Percentiles rank a stretch among this genome's conserved stretches.
Evolutionary conservation across 53 echinoderm and acorn worm species (phyloP).

Genomic region (Holothuria scabra): DNA sequence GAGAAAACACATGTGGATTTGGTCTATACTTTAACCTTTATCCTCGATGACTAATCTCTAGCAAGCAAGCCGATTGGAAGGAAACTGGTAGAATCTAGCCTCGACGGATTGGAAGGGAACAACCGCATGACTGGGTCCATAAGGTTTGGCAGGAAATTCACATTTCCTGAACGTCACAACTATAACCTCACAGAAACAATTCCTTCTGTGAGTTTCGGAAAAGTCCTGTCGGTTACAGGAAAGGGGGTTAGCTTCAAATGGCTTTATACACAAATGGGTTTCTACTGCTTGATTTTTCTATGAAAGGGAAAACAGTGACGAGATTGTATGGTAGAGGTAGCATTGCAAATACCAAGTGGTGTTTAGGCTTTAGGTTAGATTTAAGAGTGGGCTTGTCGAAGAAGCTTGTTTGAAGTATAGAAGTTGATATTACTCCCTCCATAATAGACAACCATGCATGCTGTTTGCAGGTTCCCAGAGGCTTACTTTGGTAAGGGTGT

Average conservation of each 20-base stretch:
- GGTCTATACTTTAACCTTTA: no score
- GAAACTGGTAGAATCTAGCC: constrained; percentile 26
- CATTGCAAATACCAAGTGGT: no score
- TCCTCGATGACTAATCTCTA: no score
- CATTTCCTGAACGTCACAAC: constrained; percentile 52
- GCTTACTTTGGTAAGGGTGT: constrained; percentile 18
- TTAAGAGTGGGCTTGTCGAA: no score
- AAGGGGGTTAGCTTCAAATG: not conserved
- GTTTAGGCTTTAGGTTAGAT: no score
- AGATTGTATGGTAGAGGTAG: no score
- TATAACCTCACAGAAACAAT: not conserved
- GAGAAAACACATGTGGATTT: no score
- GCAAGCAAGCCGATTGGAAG: constrained; percentile 21
- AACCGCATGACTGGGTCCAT: not conserved
- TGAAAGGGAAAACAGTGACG: no score
- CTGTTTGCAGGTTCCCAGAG: constrained; percentile 36
- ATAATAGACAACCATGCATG: constrained; percentile 15
- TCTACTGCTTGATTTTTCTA: no score
- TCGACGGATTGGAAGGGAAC: constrained; percentile 1
- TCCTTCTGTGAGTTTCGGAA: constrained; percentile 26
- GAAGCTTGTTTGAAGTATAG: no score
- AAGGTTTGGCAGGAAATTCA: constrained; percentile 5
- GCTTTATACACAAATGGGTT: no score
- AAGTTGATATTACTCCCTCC: no score
- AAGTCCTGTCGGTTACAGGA: constrained; percentile 21